Percentiles rank a stretch among this genome's conserved stretches.
These are phyloP conservation scores for Amblyraja radiata DNA, from an alignment of 2,797 vertebrate genomes.

Conservation along the genomic window DNA sequence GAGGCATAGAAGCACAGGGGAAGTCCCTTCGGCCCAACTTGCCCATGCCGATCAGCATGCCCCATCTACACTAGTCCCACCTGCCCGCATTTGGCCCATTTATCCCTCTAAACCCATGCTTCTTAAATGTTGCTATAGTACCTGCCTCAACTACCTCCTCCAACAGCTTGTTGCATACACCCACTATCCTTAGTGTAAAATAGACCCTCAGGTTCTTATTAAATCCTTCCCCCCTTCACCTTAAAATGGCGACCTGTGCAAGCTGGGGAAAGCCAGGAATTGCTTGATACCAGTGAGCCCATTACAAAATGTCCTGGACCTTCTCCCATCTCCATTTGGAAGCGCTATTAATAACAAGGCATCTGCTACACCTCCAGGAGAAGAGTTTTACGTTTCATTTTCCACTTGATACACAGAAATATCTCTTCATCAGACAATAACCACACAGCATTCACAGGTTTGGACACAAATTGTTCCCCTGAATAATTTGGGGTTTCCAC, in stretches of 20 bases:
- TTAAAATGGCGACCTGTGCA: constrained; percentile 4
- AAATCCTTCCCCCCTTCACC: too few relatives aligned
- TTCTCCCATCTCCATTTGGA: constrained; percentile 42
- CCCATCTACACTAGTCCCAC: too few relatives aligned
- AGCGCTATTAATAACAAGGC: constrained; percentile 39
- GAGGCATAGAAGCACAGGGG: too few relatives aligned
- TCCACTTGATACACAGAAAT: neutral
- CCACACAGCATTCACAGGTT: neutral
- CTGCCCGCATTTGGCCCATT: too few relatives aligned
- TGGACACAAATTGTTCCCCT: neutral
- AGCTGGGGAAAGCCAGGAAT: neutral
- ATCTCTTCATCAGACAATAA: neutral
- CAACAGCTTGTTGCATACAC: too few relatives aligned
- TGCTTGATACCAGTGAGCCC: constrained; percentile 24
- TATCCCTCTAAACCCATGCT: too few relatives aligned
- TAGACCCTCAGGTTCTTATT: too few relatives aligned
- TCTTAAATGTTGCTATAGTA: too few relatives aligned
- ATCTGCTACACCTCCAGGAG: constrained; percentile 31
- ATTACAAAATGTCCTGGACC: constrained; percentile 41
- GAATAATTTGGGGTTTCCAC: neutral
- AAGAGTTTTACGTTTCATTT: neutral
- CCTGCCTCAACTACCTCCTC: too few relatives aligned
- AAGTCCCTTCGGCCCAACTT: too few relatives aligned
- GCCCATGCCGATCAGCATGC: too few relatives aligned
- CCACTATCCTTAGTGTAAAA: too few relatives aligned